phyloP scores from a whole-genome alignment of 2,888 invertebrate species.

The Drosophila kokeensis region DNA sequence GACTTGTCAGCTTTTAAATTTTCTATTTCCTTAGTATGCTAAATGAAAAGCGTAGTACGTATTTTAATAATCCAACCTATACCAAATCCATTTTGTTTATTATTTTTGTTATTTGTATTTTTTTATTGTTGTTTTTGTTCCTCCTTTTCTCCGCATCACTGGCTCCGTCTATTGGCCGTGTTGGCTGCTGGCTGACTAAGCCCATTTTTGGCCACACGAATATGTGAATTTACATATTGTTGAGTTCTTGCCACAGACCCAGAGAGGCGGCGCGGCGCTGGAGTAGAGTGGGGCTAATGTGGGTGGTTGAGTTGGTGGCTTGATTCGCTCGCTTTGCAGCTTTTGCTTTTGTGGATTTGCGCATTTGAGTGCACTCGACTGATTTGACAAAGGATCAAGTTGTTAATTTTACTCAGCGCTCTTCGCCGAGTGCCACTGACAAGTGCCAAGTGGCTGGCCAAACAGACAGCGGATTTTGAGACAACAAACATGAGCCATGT shows the following conservation, averaged over 20 bases:
- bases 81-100: conserved; percentile 2
- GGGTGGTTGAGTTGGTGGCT: conserved; percentile 29
- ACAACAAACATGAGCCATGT: conserved; percentile 43
- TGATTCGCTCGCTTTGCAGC: conserved; percentile 39
- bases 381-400: conserved; percentile 82
- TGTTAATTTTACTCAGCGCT: conserved; percentile 72
- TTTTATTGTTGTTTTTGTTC: not conserved
- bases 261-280: too few relatives aligned
- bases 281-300: conserved; percentile 13
- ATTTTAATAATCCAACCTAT: conserved; percentile 28
- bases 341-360: conserved; percentile 55
- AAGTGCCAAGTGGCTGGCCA: conserved; percentile 42
- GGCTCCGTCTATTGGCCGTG: conserved; percentile 1
- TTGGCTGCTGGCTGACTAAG: conserved; percentile 30
- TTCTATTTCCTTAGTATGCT: conserved; percentile 4
- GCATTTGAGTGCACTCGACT: conserved; percentile 72
- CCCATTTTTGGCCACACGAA: conserved; percentile 44
- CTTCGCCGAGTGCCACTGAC: conserved; percentile 55
- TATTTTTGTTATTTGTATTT: not conserved
- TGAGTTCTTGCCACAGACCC: conserved; percentile 6
- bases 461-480: conserved; percentile 44
- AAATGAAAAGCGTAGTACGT: conserved; percentile 9
- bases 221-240: conserved; percentile 57
- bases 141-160: conserved; percentile 7
- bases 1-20: not conserved